Percentiles rank a stretch among this genome's conserved stretches.
These are phyloP conservation scores for Thymelicus acteon DNA, from an alignment of 2,888 invertebrate genomes.

Conservation along the genomic window DNA sequence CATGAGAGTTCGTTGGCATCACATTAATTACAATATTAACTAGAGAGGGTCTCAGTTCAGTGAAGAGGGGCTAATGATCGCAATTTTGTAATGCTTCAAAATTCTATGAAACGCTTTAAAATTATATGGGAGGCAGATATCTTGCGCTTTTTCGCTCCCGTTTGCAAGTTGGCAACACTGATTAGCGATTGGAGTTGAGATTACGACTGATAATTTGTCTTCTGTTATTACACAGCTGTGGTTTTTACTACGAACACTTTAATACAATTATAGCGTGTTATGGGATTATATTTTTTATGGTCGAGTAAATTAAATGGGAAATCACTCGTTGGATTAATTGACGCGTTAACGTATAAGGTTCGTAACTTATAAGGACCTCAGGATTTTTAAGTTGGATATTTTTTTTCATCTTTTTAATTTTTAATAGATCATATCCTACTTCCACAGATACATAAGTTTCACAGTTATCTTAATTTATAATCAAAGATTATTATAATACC, in stretches of 20 bases:
- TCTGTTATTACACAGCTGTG: conserved; percentile 5
- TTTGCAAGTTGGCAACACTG: conserved; percentile 32
- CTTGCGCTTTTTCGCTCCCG: conserved; percentile 32
- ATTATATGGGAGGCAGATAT: conserved; percentile 35
- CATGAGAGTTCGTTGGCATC: conserved; percentile 68
- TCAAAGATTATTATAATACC: no score
- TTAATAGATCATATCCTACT: no score
- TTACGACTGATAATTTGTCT: conserved; percentile 20
- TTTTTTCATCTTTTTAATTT: no score
- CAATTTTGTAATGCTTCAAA: conserved; percentile 47
- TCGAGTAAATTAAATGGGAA: no score
- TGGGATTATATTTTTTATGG: no score
- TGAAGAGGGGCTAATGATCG: conserved; percentile 46
- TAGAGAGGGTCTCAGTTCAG: conserved; percentile 68
- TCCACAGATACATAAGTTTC: no score
- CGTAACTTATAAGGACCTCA: no score
- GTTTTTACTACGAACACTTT: not conserved
- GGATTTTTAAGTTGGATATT: no score
- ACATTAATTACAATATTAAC: conserved; percentile 74
- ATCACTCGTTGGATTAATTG: no score
- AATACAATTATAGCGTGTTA: no score
- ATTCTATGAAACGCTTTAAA: conserved; percentile 41
- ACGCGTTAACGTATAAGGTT: no score
- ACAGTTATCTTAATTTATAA: no score
- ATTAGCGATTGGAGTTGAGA: conserved; percentile 18